A percentile compares a stretch with the other conserved stretches of the same genome.
phyloP scores from a whole-genome alignment of 2,113 vertebrate species.

The Podiceps cristatus region DNA sequence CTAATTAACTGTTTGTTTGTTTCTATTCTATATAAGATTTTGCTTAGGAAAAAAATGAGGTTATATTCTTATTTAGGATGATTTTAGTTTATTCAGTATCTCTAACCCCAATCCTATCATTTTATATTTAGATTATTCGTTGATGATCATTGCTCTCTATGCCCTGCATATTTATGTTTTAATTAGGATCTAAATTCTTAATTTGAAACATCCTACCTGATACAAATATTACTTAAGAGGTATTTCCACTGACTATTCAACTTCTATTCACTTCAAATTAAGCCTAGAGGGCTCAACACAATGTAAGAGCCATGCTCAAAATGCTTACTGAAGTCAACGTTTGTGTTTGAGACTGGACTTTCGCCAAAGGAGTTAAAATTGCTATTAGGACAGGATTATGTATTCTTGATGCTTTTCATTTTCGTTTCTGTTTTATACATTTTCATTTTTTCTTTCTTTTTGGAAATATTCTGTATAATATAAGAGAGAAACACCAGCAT shows the following conservation, averaged over 20 bases:
- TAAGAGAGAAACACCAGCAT: background rate
- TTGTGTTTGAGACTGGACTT: background rate
- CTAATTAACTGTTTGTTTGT: background rate
- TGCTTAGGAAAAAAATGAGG: background rate
- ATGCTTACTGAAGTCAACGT: background rate
- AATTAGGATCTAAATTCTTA: background rate
- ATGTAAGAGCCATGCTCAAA: background rate
- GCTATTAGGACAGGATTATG: background rate
- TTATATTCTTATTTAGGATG: background rate
- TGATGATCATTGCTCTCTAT: background rate
- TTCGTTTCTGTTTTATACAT: background rate
- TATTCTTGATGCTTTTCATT: background rate
- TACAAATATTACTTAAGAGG: background rate
- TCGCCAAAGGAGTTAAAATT: background rate
- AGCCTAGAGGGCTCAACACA: background rate
- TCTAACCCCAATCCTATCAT: background rate
- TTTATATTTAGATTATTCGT: background rate
- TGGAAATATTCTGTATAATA: background rate
- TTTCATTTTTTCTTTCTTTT: background rate
- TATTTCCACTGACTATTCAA: background rate
- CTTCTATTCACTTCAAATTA: background rate
- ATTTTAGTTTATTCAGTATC: background rate
- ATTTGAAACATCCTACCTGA: background rate
- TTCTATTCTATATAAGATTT: background rate
- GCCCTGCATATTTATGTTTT: background rate